Base-by-base conservation (phyloP, 2,113 vertebrate species). In the Microtus oregoni region DNA sequence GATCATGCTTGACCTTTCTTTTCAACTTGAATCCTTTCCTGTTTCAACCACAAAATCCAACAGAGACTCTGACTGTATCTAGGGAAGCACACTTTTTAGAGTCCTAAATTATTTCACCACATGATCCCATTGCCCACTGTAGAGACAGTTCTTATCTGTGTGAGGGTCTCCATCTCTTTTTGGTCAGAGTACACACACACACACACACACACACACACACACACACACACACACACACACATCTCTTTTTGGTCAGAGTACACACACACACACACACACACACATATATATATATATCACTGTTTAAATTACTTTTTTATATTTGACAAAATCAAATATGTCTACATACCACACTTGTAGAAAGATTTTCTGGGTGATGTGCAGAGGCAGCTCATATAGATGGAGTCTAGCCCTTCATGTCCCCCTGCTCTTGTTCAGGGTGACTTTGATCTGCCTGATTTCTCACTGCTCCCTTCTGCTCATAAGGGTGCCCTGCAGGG, bases 61-160 rank as follows among this genome's bases (percentile, higher is more conserved):
- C 12, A 15, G 7, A 50, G 13, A 0, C 75, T 77, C 38, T 76
- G 63, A 0, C 12, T 30, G 0, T 0, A 3, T 63, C 7, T 26
- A 63, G 61, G 24, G 63, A 14, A 78, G 0, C 44, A 3, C 26
- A 78, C 15, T 50, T 0, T 52, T 14, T 8, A 1, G 2, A 3
- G 50, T 14, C 28, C 10, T 30, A 22, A 28, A 7, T 50, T 9
- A 6, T 13, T 44, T 77, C 12, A 13, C 11, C 11, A 77, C 30
- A 5, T 77, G 26, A 47, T 47, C 4, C 26, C 17, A 2, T 2
- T 50, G 13, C 41, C 2, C 44, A 30, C 26, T 26, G 24, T 28
- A 50, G 44, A 50, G 44, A 7, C 24, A 26, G 0, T 50, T 77
- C 13, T 28, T 44, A 4, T 1, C 44, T 77, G 5, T 30, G 4